Evolutionary conservation across 2,113 vertebrate species (phyloP), one percentile per base, ranked within the genome.

Genomic region (Onychostruthus taczanowskii): DNA sequence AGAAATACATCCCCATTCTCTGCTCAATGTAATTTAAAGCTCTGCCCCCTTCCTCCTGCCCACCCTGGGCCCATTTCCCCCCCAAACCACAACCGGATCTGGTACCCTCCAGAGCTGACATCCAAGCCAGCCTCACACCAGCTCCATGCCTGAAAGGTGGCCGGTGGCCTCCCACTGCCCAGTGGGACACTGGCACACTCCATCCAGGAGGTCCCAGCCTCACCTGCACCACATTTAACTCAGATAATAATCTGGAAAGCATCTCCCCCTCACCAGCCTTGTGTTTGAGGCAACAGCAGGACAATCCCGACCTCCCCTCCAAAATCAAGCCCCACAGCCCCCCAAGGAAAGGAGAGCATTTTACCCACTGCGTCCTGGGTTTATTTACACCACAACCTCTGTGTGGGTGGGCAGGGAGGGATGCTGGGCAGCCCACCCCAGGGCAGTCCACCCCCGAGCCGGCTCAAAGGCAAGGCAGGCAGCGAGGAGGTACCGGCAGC

Each of bases 371-470:
- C 2, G 3, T 94, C 69, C 66, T 14, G 75, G 30, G 59, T 97
- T 97, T 97, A 97, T 97, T 97, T 86, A 94, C 92, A 96, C 76
- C 20, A 86, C 93, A 62, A 31, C 76, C 82, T 21, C 64, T 5
- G 72, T 35, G 90, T 82, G 44, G 73, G 85, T 9, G 31, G 80
- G 86, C 55, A 33, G 76, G 55, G 66, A 74, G 68, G 22, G 47
- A 79, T 7, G 50, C 44, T 0, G 3, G 21, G 75, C 69, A 73
- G 63, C 72, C 77, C 78, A 33, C 9, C 46, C 58, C 69, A 61
- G 44, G 56, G 30, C 88, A 83, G 50, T 59, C 59, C 85, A n/a
- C 16, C 55, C 73, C 70, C 0, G 3, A 79, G 55, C 84, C 3
- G 2, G 39, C 13, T 37, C 13, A 47, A 33, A 63, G 33, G 76